Evolutionary conservation across 1,140 invertebrate species (phyloP).

Genomic region (Sesamia nonagrioides): DNA sequence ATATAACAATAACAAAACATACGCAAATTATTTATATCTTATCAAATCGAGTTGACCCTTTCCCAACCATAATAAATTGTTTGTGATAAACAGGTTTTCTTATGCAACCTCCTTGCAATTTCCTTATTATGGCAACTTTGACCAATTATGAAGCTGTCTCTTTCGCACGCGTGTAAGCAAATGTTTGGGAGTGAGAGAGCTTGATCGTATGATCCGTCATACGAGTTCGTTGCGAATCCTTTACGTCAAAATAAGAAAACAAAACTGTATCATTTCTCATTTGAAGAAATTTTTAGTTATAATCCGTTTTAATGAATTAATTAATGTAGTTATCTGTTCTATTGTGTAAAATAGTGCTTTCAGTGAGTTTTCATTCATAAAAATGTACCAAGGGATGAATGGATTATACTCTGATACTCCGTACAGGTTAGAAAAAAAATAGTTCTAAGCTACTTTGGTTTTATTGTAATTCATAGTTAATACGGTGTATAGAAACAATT

Average conservation of each 20-base stretch:
- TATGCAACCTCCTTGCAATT: constrained; percentile 59
- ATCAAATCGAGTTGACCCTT: constrained; percentile 43
- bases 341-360: constrained; percentile 56
- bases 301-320: constrained; percentile 12
- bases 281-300: constrained; percentile 66
- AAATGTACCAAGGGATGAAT: constrained; percentile 80
- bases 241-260: constrained; percentile 80
- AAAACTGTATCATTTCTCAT: constrained; percentile 59
- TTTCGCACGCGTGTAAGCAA: constrained; percentile 53
- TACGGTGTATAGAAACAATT: background rate
- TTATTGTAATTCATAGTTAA: constrained; percentile 60
- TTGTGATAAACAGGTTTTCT: constrained; percentile 48
- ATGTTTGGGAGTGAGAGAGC: constrained; percentile 58
- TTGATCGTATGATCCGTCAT: constrained; percentile 82
- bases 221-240: constrained; percentile 65
- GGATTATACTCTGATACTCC: constrained; percentile 77
- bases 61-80: constrained; percentile 38
- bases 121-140: constrained; percentile 62
- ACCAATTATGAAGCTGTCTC: constrained; percentile 57
- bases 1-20: background rate
- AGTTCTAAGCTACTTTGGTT: constrained; percentile 40
- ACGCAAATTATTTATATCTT: constrained; percentile 19
- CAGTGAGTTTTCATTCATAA: constrained; percentile 53
- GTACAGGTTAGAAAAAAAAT: constrained; percentile 78
- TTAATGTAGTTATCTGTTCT: constrained; percentile 25